These are phyloP conservation scores for Brotula barbata DNA, from an alignment of 2,797 vertebrate genomes.

Conservation along the genomic window DNA sequence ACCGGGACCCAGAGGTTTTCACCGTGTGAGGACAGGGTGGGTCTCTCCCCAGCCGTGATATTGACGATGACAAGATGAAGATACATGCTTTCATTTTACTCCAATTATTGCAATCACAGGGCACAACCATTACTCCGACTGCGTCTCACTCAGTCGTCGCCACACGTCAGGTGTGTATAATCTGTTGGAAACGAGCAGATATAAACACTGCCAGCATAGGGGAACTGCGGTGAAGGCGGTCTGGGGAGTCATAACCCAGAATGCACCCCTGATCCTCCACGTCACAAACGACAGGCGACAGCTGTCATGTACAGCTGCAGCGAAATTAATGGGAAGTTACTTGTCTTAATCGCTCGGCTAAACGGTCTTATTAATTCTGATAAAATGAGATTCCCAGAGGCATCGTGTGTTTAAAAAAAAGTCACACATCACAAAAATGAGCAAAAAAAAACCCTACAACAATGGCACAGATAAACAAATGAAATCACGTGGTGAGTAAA, in stretches of 20 bases:
- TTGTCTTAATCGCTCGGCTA: conserved; percentile 61
- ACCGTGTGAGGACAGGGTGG: conserved; percentile 7
- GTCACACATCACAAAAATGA: conserved; percentile 9
- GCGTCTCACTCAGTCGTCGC: conserved; percentile 54
- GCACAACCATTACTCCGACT: conserved; percentile 49
- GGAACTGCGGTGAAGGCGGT: conserved; percentile 47
- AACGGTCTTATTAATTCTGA: conserved; percentile 31
- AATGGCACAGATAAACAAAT: conserved; percentile 7
- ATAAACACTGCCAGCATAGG: conserved; percentile 57
- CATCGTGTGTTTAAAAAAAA: conserved; percentile 42
- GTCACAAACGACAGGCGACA: conserved; percentile 50
- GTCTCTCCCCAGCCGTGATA: conserved; percentile 17
- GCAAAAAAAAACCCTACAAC: conserved; percentile 15
- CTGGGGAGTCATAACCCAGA: conserved; percentile 40
- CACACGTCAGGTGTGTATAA: conserved; percentile 52
- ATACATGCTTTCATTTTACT: conserved; percentile 55
- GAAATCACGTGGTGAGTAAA: not conserved
- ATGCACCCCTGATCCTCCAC: conserved; percentile 16
- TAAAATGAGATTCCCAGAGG: conserved; percentile 42
- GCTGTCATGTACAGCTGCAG: conserved; percentile 56
- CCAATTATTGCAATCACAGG: conserved; percentile 56
- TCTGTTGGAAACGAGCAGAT: conserved; percentile 62
- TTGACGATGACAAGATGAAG: conserved; percentile 10
- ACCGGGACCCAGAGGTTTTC: conserved; percentile 7
- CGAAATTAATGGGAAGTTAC: conserved; percentile 68